Percentiles rank a stretch among this genome's conserved stretches.
phyloP scores from a whole-genome alignment of 2,797 vertebrate species.

The Bufotes viridis region DNA sequence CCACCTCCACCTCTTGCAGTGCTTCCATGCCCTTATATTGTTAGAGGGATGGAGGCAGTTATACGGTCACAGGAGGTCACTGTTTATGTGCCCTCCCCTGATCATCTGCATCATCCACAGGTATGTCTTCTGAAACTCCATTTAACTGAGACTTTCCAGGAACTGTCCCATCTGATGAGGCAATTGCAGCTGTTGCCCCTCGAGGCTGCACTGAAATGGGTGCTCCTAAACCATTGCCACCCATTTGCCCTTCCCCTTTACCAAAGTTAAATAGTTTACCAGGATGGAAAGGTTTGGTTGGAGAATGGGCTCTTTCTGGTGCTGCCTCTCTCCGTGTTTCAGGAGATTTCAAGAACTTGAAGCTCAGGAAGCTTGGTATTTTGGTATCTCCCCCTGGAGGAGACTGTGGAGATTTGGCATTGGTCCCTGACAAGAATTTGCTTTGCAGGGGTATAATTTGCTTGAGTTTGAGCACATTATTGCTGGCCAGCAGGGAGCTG shows the following conservation, averaged over 20 bases:
- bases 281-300: constrained; percentile 95
- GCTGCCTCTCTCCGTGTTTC: constrained; percentile 85
- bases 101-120: constrained; percentile 80
- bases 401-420: constrained; percentile 83
- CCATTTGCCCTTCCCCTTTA: constrained; percentile 74
- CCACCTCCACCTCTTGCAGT: constrained; percentile 10
- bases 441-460: constrained; percentile 97
- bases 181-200: constrained; percentile 64
- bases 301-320: constrained; percentile 89
- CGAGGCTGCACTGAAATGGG: constrained; percentile 70
- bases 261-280: constrained; percentile 94
- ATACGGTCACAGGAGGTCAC: constrained; percentile 65
- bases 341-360: constrained; percentile 96
- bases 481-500: constrained; percentile 93
- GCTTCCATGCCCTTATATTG: constrained; percentile 27
- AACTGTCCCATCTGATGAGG: constrained; percentile 69
- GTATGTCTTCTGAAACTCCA: constrained; percentile 79
- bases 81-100: constrained; percentile 80
- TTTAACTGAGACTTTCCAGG: constrained; percentile 85
- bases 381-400: constrained; percentile 90
- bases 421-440: constrained; percentile 84
- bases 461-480: constrained; percentile 96
- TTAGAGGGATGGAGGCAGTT: constrained; percentile 41
- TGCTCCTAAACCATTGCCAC: constrained; percentile 62
- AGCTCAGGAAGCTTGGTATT: constrained; percentile 92